A percentile compares a stretch with the other conserved stretches of the same genome.
Conservation (phyloP, 2,113 vertebrate genomes). For the Melanocharis versteri region DNA sequence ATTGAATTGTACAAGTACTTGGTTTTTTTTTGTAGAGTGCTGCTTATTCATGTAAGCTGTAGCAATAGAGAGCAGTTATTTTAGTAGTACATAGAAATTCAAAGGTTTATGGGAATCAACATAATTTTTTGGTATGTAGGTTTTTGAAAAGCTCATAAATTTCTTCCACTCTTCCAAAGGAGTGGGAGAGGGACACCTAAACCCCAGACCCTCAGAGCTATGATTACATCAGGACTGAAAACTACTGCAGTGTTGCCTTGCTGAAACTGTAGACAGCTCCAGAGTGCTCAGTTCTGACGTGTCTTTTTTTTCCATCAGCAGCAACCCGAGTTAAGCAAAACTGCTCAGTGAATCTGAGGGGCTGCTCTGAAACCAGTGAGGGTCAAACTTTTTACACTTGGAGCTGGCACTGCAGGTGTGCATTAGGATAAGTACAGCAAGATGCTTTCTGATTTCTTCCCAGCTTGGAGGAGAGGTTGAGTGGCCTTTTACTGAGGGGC, state of each 20-base stretch:
- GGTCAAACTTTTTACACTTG: accelerated
- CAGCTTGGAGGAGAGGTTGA: not conserved
- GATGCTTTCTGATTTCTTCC: not conserved
- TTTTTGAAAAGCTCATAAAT: not conserved
- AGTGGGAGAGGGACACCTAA: not conserved
- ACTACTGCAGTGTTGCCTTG: not conserved
- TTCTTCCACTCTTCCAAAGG: not conserved
- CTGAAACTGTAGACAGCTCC: constrained; percentile 28
- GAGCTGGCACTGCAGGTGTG: not conserved
- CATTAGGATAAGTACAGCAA: not conserved
- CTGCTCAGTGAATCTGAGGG: not conserved
- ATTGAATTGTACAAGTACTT: not conserved
- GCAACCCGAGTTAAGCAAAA: not conserved
- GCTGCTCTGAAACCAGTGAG: not conserved
- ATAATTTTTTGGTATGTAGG: not conserved
- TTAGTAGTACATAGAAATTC: not conserved
- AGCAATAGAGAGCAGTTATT: not conserved
- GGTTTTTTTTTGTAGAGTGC: not conserved
- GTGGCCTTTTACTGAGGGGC: not conserved
- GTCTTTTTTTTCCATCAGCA: not conserved
- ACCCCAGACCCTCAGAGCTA: not conserved
- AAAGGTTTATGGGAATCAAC: not conserved
- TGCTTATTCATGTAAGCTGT: not conserved
- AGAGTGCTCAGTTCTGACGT: accelerated
- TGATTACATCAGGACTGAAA: accelerated